Evolutionary conservation across 2,797 vertebrate genomes (phyloP).

Genomic region (Sternarchorhynchus goeldii): DNA sequence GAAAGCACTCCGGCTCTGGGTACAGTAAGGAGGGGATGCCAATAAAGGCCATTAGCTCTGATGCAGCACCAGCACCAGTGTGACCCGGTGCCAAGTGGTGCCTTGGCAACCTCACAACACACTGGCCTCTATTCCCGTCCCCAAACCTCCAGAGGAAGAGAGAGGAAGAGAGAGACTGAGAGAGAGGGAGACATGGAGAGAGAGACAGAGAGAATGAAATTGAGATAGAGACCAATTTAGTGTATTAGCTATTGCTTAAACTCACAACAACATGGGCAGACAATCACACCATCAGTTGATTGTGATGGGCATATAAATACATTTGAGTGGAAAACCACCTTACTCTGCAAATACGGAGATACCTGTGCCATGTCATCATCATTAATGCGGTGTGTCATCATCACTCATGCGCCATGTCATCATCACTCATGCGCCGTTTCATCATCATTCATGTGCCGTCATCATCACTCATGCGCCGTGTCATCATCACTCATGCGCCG

Average conservation of each 20-base stretch:
- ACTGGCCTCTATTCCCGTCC: conserved; percentile 18
- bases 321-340: conserved; percentile 14
- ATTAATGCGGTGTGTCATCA: neutral
- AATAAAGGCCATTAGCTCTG: conserved; percentile 77
- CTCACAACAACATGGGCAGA: conserved; percentile 47
- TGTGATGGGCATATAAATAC: conserved; percentile 12
- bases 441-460: neutral
- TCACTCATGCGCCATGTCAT: neutral
- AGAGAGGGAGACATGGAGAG: neutral
- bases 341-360: neutral
- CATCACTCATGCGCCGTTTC: neutral
- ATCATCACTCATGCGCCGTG: neutral
- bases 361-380: too few relatives aligned
- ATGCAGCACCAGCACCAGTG: conserved; percentile 72
- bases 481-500: neutral
- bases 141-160: neutral
- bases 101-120: conserved; percentile 11
- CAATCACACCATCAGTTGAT: conserved; percentile 54
- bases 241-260: conserved; percentile 58
- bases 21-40: conserved; percentile 67
- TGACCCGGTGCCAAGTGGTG: conserved; percentile 61
- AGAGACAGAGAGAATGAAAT: neutral
- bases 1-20: conserved; percentile 73
- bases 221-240: conserved; percentile 11
- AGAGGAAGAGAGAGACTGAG: too few relatives aligned